Base-by-base conservation (phyloP, 2,888 invertebrate species). In the Sepioteuthis lessoniana region DNA sequence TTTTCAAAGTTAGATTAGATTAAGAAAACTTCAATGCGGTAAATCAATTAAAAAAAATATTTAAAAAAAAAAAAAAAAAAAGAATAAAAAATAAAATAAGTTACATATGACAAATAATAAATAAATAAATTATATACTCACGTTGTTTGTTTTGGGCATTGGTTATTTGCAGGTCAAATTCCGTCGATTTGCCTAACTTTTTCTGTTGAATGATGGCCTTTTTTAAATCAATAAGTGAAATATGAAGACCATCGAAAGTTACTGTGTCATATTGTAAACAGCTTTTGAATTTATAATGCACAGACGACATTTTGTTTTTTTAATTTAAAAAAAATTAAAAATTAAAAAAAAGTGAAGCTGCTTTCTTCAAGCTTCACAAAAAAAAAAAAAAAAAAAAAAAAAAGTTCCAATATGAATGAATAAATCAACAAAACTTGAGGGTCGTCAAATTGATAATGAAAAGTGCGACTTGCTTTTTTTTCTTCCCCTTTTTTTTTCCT, bases 201-300 rank as follows among this genome's bases (percentile, higher is more conserved):
- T 99, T 99, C 97, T 99, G 99, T 96, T 99, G 98, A 95, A 99
- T 98, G 96, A 99, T 99, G 94, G 98, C 98, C 96, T 99, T 98
- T 97, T 99, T 99, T 95, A 99, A 98, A 97, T 99, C 99, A 93
- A 98, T 98, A 95, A 99, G 98, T 92, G 99, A 99, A 97, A 99
- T 99, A 97, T 99, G 98, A 94, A 99, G 98, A 94, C 99, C 99
- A 98, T 99, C 99, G 97, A 99, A 99, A 90, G 99, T 99, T 95
- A 99, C 98, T 21, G 99, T 99, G 97, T 99, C 99, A 97, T 98
- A 99, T 97, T 99, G 99, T 97, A 99, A 98, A 95, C 99, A 98
- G 97, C 99, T 99, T 98, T 99, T 99, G 97, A 99, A 99, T 97
- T 99, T 99, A 97, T 99, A 99, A 97, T 99, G 99, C 95, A 99